Evolutionary conservation across 2,888 invertebrate species (phyloP).

Genomic region (Miltochrista miniata): DNA sequence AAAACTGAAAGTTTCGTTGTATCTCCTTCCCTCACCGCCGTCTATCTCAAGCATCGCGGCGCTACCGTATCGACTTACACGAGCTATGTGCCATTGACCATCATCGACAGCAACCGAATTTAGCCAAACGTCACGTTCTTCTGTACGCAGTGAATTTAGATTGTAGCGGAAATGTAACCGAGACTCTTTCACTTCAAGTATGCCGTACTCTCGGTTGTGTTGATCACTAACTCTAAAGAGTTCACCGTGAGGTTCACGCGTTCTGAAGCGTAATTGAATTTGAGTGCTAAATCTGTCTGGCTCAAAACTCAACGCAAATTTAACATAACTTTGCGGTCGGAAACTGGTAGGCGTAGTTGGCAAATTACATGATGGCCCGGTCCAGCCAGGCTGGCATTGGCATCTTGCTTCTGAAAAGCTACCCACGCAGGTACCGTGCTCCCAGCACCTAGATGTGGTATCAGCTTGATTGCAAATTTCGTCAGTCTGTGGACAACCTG

Average conservation of each 20-base stretch:
- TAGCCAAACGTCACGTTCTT: constrained; percentile 95
- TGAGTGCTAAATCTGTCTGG: constrained; percentile 96
- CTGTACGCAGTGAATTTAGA: constrained; percentile 94
- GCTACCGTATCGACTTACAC: constrained; percentile 95
- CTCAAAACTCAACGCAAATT: constrained; percentile 97
- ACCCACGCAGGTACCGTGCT: constrained; percentile 97
- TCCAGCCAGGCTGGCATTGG: constrained; percentile 97
- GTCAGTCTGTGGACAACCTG: constrained; percentile 97
- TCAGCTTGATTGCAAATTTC: constrained; percentile 95
- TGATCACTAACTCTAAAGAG: constrained; percentile 97
- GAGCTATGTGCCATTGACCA: constrained; percentile 98
- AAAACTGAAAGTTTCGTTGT: constrained; percentile 96
- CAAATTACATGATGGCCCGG: constrained; percentile 93
- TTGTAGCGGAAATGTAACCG: constrained; percentile 96
- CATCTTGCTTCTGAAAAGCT: constrained; percentile 95
- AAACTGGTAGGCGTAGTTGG: constrained; percentile 96
- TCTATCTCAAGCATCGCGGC: constrained; percentile 96
- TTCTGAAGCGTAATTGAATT: constrained; percentile 96
- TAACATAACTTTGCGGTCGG: constrained; percentile 97
- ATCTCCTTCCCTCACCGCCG: constrained; percentile 96
- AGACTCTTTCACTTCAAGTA: constrained; percentile 95
- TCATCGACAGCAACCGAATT: constrained; percentile 96
- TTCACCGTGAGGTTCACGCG: constrained; percentile 96
- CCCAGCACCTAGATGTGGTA: constrained; percentile 93
- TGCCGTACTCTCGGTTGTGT: constrained; percentile 96